A percentile compares a stretch with the other conserved stretches of the same genome.
Conservation (phyloP, 2,797 vertebrate genomes). For the Alauda arvensis region DNA sequence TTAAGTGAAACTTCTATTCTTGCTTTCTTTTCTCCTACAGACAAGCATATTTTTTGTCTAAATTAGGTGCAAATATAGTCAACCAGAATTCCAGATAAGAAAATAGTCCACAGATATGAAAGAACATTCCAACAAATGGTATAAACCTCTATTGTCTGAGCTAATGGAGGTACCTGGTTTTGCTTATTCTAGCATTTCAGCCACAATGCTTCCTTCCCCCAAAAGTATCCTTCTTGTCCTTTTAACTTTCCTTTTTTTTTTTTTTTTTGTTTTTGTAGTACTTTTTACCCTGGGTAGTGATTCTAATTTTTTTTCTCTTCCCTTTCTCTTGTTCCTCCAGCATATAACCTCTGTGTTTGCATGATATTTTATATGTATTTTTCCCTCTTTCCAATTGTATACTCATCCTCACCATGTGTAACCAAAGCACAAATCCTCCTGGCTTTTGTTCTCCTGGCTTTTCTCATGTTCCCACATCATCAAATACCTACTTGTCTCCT, state of each 20-base stretch:
- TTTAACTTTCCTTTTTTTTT: background rate
- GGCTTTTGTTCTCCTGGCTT: background rate
- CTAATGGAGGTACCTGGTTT: background rate
- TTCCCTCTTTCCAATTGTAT: background rate
- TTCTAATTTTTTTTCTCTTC: background rate
- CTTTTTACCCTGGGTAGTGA: background rate
- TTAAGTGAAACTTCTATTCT: background rate
- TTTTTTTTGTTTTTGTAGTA: background rate
- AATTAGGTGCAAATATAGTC: background rate
- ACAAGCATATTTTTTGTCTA: background rate
- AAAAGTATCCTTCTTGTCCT: background rate
- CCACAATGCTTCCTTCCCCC: background rate
- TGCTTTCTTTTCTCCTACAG: background rate
- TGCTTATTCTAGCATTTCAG: background rate
- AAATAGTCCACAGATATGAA: background rate
- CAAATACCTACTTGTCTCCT: background rate
- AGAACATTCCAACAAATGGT: background rate
- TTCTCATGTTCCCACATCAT: background rate
- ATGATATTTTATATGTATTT: background rate
- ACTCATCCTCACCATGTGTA: background rate
- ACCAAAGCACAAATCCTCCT: background rate
- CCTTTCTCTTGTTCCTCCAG: background rate
- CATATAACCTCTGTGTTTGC: background rate
- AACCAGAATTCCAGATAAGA: background rate
- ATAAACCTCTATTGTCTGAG: background rate